These are phyloP conservation scores for Macropus fuliginosus DNA, from an alignment of 2,797 vertebrate genomes.

Conservation along the genomic window DNA sequence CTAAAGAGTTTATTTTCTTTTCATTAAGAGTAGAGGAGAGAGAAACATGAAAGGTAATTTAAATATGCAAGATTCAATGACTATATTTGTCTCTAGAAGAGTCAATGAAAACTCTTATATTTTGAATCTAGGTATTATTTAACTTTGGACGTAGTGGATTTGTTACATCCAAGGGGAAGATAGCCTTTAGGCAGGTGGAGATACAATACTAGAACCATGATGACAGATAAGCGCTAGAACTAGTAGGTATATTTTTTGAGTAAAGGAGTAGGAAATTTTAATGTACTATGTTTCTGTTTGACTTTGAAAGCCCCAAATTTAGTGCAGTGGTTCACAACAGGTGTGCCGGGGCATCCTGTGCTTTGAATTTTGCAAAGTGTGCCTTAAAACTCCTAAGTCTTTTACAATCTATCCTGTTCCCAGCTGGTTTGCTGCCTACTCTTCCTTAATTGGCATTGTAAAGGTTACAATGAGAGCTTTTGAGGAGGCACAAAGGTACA, in stretches of 20 bases:
- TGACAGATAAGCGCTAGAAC: neutral
- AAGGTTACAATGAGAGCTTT: neutral
- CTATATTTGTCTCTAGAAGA: neutral
- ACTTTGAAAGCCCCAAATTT: slow-evolving; percentile 1
- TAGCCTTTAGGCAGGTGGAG: neutral
- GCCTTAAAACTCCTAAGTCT: neutral
- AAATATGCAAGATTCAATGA: neutral
- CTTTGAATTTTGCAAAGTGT: neutral
- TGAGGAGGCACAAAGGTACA: neutral
- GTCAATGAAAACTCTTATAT: neutral
- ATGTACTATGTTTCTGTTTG: neutral
- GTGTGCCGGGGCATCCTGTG: neutral
- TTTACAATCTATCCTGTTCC: neutral
- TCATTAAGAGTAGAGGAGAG: neutral
- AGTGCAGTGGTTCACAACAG: neutral
- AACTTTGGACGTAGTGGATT: neutral
- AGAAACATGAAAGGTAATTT: neutral
- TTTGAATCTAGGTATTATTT: neutral
- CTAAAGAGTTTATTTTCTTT: neutral
- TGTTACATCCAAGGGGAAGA: slow-evolving; percentile 18
- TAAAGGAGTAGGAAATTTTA: slow-evolving; percentile 13
- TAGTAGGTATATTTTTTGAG: neutral
- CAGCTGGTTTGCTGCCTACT: neutral
- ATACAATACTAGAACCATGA: neutral
- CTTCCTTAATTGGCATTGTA: neutral